A percentile compares a stretch with the other conserved stretches of the same genome.
Conservation (phyloP, 1,140 invertebrate species). For the Drosophila melanogaster region Release_6_plus_ISO1_MT NT_033777.3:12768001-12768500, state of each 20-base stretch:
- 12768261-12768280: too few species aligned
- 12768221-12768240: conserved; percentile 5
- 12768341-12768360: too few species aligned
- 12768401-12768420: too few species aligned
- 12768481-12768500: neutral
- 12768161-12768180: conserved; percentile 8
- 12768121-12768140: neutral
- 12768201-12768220: conserved; percentile 5
- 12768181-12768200: conserved; percentile 1
- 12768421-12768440: neutral
- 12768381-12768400: too few species aligned
- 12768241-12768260: neutral
- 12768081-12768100: neutral
- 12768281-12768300: neutral
- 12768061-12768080: neutral
- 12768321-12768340: too few species aligned
- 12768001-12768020: too few species aligned
- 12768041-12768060: too few species aligned
- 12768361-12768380: too few species aligned
- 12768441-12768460: neutral
- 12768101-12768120: neutral
- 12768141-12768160: conserved; percentile 12
- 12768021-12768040: too few species aligned
- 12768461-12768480: neutral
- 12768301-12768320: too few species aligned